Evolutionary conservation across 2,888 invertebrate genomes (phyloP), one percentile per base, ranked within the genome.

Genomic region (Camptogramma bilineatum): DNA sequence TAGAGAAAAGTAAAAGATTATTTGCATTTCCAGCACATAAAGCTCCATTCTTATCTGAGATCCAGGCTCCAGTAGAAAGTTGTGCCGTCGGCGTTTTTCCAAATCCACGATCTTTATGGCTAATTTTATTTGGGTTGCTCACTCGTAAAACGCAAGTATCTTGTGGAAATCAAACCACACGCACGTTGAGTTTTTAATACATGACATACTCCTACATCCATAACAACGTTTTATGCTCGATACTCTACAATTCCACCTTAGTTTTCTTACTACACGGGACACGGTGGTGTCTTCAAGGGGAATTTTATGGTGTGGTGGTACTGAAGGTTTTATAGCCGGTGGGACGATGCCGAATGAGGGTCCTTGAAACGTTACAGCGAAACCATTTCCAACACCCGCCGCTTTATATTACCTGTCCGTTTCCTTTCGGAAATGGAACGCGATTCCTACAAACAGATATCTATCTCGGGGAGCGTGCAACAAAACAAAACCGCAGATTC

Each of bases 251-350:
- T 74, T 64, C 52, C 51, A 67, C 62, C 62, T 64, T 24, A 55
- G 62, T 57, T 62, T 62, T 53, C 71, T 71, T 70, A 71, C 56
- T 48, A 16, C 52, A 52, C 66, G 73, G 75, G 75, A 72, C 77
- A 77, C 76, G 69, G 76, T 77, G 81, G 80, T 79, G 79, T 79
- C 78, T 81, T 83, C 79, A 75, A 75, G 78, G 78, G 80, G 77
- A 81, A 79, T 86, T 90, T 90, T 88, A 90, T 85, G 81, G 82
- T 78, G 78, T 81, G 81, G 80, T 83, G 83, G 77, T 80, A 79
- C 82, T 82, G 86, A 82, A 82, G 81, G 80, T 83, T 91, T 91
- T 90, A 91, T 83, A 80, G 78, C 83, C 81, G 79, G 73, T 77
- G 79, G 76, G 80, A 83, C 79, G 78, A 74, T 72, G 73, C 80